Base-by-base conservation (phyloP, 2,797 vertebrate genomes). In the Peromyscus nudipes region DNA sequence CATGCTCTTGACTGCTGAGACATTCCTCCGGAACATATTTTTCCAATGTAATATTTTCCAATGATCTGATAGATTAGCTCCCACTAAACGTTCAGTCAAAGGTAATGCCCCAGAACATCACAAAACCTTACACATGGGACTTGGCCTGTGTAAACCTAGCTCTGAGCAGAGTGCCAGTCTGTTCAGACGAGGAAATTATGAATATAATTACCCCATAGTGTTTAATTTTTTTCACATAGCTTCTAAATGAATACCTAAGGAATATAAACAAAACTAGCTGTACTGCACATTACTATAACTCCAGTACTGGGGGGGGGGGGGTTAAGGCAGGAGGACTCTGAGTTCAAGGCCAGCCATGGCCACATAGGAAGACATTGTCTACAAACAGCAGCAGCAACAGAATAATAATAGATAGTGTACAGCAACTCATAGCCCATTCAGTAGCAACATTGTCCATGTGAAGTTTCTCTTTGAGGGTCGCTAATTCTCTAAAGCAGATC, bases 171-270 rank as follows among this genome's bases (percentile, higher is more conserved):
- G 87, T 75, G 31, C 52, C 0, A 75, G 11, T 23, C 6, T 34
- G 37, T 89, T 92, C 69, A 6, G 34, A 65, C 37, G 29, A 83
- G 19, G 10, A 4, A 76, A 80, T 37, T 71, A 52, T 17, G 3
- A 16, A 67, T 62, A 65, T 73, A 73, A 85, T 89, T 89, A 19
- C 10, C 13, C 55, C 4, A 65, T 17, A 65, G 46, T 21, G 71
- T 90, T 94, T 79, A 23, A 43, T 95, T 83, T 96, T 55, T 88
- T 92, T n/a, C 21, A 31, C 9, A 80, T 19, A 34, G 81, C 86
- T 87, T 93, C 52, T 84, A 89, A 92, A 80, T 75, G 10, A 37
- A 89, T 6, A 13, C 6, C 29, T 65, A 46, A 81, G 37, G 16
- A 77, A 71, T 65, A 13, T 49, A 79, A 79, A 67, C 75, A 52